phyloP scores from a whole-genome alignment of 2,888 invertebrate genomes.

The Anoplius nigerrimus region DNA sequence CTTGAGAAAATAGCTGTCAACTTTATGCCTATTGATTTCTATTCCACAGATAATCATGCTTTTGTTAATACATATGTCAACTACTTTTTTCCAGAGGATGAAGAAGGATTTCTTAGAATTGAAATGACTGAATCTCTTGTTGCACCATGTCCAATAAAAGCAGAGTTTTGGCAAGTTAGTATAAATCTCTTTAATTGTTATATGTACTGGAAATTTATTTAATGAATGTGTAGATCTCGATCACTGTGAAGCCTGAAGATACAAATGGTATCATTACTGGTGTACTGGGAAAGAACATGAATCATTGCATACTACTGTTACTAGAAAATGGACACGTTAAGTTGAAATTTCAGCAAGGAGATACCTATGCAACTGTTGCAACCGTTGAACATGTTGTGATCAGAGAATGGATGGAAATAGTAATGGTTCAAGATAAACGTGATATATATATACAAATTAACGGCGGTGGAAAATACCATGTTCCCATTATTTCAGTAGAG shows the following conservation, averaged over 20 bases:
- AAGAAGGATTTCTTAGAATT: conserved; percentile 74
- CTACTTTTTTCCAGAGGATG: conserved; percentile 73
- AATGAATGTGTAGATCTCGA: conserved; percentile 57
- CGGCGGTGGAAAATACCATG: conserved; percentile 63
- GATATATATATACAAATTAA: conserved; percentile 75
- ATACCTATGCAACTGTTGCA: conserved; percentile 70
- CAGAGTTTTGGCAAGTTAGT: conserved; percentile 71
- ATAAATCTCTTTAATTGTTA: background rate
- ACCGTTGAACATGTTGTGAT: conserved; percentile 72
- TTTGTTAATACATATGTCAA: conserved; percentile 74
- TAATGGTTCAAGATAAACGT: conserved; percentile 66
- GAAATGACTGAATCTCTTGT: conserved; percentile 73
- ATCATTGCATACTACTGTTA: conserved; percentile 72
- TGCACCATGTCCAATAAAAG: conserved; percentile 73
- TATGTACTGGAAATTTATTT: background rate
- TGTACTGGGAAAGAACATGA: conserved; percentile 63
- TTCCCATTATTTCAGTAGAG: conserved; percentile 24
- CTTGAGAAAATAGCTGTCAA: conserved; percentile 76
- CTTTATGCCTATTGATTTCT: conserved; percentile 74
- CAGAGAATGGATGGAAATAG: conserved; percentile 75
- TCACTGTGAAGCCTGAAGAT: conserved; percentile 73
- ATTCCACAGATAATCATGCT: conserved; percentile 47
- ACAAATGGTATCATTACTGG: conserved; percentile 74
- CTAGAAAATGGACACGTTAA: conserved; percentile 75
- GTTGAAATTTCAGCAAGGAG: conserved; percentile 69